A percentile compares a stretch with the other conserved stretches of the same genome.
Evolutionary conservation across 1,140 invertebrate species (phyloP).

Genomic region (Lordiphosa clarofinis): DNA sequence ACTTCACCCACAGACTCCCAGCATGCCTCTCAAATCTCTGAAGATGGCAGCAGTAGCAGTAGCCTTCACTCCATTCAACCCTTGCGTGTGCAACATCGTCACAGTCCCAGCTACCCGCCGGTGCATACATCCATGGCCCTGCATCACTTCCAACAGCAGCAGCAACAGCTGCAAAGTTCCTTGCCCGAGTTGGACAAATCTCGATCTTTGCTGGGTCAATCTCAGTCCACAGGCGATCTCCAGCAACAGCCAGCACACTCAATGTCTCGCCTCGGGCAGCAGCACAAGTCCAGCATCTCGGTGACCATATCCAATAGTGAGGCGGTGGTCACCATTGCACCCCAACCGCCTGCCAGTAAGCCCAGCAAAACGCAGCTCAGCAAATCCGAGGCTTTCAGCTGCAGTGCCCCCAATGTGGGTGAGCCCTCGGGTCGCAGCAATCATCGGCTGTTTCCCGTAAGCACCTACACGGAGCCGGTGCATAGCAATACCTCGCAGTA

Average conservation of each 20-base stretch:
- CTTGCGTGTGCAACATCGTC: constrained; percentile 60
- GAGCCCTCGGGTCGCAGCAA: constrained; percentile 67
- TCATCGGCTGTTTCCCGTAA: constrained; percentile 82
- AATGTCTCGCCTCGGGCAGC: constrained; percentile 32
- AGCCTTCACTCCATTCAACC: constrained; percentile 18
- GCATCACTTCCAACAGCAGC: constrained; percentile 48
- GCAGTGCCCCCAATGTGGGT: constrained; percentile 57
- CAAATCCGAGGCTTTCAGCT: constrained; percentile 54
- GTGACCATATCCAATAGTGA: constrained; percentile 69
- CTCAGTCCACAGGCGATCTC: constrained; percentile 61
- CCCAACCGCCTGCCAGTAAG: constrained; percentile 57
- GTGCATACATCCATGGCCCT: constrained; percentile 59
- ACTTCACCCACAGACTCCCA: constrained; percentile 13
- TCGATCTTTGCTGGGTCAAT: constrained; percentile 38
- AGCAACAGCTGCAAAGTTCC: constrained; percentile 62
- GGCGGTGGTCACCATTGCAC: constrained; percentile 49
- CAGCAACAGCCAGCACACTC: constrained; percentile 46
- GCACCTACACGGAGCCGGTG: constrained; percentile 82
- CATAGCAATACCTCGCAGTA: constrained; percentile 78
- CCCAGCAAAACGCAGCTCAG: constrained; percentile 48
- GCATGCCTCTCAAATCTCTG: constrained; percentile 37
- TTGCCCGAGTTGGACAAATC: constrained; percentile 39
- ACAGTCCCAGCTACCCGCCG: constrained; percentile 76
- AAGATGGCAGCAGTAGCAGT: constrained; percentile 21
- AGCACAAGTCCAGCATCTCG: constrained; percentile 74